phyloP scores from a whole-genome alignment of 2,797 vertebrate genomes.

The Poecilia gillii region DNA sequence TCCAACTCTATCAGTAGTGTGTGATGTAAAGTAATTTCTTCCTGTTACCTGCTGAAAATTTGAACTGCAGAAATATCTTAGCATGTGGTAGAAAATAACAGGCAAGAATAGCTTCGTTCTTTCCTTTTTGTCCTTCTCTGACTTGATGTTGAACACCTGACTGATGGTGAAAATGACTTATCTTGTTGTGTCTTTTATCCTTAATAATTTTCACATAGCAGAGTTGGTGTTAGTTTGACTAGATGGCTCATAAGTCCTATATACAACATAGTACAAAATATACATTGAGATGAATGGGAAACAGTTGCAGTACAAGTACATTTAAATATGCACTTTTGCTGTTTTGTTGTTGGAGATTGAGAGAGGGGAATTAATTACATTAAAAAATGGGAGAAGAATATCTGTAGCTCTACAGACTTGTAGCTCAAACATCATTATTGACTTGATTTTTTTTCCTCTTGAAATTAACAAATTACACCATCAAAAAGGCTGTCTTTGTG shows the following conservation, averaged over 20 bases:
- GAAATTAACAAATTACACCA: constrained; percentile 86
- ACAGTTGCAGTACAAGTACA: not conserved
- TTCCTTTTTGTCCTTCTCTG: too few relatives aligned
- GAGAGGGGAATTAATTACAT: constrained; percentile 29
- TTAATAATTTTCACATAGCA: too few relatives aligned
- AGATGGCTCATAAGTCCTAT: too few relatives aligned
- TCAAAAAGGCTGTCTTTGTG: constrained; percentile 77
- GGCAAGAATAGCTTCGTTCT: too few relatives aligned
- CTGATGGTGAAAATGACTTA: too few relatives aligned
- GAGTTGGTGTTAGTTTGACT: too few relatives aligned
- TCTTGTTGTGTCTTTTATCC: too few relatives aligned
- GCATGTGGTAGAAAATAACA: too few relatives aligned
- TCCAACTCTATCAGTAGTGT: not conserved
- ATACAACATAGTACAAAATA: not conserved
- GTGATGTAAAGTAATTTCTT: too few relatives aligned
- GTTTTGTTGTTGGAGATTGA: not conserved
- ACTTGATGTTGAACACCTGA: too few relatives aligned
- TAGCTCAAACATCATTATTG: constrained; percentile 79
- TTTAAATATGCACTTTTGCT: not conserved
- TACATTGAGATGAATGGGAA: not conserved
- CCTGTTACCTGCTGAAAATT: too few relatives aligned
- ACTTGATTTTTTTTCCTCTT: constrained; percentile 52
- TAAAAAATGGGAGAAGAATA: constrained; percentile 30
- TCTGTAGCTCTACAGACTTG: constrained; percentile 77
- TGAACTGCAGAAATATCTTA: too few relatives aligned